Evolutionary conservation across 2,888 invertebrate species (phyloP).

Genomic region (Patella pellucida): DNA sequence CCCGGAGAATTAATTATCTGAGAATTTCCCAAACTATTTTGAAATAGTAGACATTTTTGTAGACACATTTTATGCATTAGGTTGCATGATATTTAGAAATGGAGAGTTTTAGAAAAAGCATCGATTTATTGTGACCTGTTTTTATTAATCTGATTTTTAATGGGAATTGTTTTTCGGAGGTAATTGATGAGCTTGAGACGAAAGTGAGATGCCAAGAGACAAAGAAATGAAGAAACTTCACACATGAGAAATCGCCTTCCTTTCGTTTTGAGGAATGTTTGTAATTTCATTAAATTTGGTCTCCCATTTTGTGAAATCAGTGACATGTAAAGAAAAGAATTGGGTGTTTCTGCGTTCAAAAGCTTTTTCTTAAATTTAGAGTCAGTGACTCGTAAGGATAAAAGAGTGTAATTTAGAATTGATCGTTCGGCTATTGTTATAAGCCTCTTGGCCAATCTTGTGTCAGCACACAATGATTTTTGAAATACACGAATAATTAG

Average conservation of each 20-base stretch:
- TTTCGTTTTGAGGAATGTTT: background rate
- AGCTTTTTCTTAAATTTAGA: background rate
- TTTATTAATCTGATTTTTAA: no score
- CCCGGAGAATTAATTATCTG: no score
- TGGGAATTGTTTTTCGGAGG: no score
- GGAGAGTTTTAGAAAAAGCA: no score
- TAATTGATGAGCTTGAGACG: no score
- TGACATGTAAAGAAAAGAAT: slow-evolving; percentile 11
- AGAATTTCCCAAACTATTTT: no score
- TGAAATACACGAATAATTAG: background rate
- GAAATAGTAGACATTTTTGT: no score
- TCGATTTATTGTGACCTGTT: no score
- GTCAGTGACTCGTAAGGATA: background rate
- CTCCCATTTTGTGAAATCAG: background rate
- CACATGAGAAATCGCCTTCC: background rate
- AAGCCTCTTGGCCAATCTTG: background rate
- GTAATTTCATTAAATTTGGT: background rate
- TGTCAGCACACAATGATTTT: background rate
- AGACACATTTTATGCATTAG: no score
- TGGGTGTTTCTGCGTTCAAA: background rate
- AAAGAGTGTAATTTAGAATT: background rate
- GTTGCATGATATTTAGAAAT: no score
- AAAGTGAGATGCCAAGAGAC: background rate
- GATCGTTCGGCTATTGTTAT: background rate
- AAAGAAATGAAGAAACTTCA: background rate